Evolutionary conservation across 2,888 invertebrate genomes (phyloP), one percentile per base, ranked within the genome.

Genomic region (Chorisops tibialis): DNA sequence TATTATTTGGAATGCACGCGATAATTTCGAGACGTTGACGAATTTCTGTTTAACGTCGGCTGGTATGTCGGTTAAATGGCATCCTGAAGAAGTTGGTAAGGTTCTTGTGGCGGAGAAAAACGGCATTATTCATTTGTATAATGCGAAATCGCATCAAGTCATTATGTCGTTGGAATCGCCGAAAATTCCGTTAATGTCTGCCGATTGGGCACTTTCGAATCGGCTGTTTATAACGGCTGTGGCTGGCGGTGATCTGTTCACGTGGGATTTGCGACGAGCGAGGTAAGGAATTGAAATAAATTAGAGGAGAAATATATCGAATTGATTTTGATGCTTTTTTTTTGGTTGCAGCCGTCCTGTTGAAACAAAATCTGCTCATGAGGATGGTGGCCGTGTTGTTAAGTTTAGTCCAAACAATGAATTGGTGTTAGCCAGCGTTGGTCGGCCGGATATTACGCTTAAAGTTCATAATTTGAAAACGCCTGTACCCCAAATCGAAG

Each of bases 51-150:
- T 90, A 18, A 82, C 82, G 21, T 87, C 88, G 12, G 85, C 89
- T 45, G 87, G 86, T 67, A 81, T 86, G 76, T 81, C 81, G 4
- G 84, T 86, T 0, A 81, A 84, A 69, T 88, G 87, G 84, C 89
- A 90, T 74, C 79, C 79, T 41, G 85, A 86, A 63, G 88, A 89
- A 69, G 80, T 82, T 1, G 82, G 82, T 43, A 89, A 89, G 77
- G 78, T 91, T 19, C 75, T 91, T 66, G 87, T 90, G 1, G 89
- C 87, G 1, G 88, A 89, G 73, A 88, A 88, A 73, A 83, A 83
- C 68, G 89, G 90, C n/a, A 76, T 86, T 0, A 83, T 91, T 59
- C 83, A 86, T 65, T 82, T 90, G 73, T 90, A 88, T 70, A 89
- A 88, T 75, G 81, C 87, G 9, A 81, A 82, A 68, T 85, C 83